Percentiles rank a stretch among this genome's conserved stretches.
These are phyloP conservation scores for Sesia apiformis DNA, from an alignment of 2,888 invertebrate species.

Conservation along the genomic window DNA sequence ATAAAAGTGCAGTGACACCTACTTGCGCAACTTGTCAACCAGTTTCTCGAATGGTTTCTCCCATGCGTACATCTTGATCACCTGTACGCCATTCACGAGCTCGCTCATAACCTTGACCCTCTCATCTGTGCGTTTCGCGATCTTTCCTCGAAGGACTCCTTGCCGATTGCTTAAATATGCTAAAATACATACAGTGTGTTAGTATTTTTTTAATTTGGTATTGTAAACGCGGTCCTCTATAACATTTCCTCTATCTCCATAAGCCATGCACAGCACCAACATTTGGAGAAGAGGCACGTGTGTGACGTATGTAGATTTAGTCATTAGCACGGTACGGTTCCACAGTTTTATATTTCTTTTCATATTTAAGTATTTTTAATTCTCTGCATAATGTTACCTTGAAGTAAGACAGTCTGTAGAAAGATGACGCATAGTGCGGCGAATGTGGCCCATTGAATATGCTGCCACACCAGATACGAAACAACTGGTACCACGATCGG, in stretches of 20 bases:
- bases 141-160: constrained; percentile 70
- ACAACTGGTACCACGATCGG: constrained; percentile 81
- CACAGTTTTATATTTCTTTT: too few species aligned
- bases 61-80: constrained; percentile 93
- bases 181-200: constrained; percentile 19
- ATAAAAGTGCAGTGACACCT: constrained; percentile 21
- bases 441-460: constrained; percentile 50
- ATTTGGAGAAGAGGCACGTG: background rate
- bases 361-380: too few species aligned
- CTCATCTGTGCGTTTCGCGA: constrained; percentile 81
- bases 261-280: background rate
- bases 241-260: too few species aligned
- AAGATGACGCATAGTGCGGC: constrained; percentile 63
- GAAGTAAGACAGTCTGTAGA: constrained; percentile 75
- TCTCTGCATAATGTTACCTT: constrained; percentile 31
- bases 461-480: constrained; percentile 61
- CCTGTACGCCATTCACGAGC: constrained; percentile 84
- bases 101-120: constrained; percentile 87
- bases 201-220: too few species aligned
- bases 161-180: constrained; percentile 62
- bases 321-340: too few species aligned
- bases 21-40: constrained; percentile 80
- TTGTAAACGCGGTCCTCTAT: too few species aligned
- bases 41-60: constrained; percentile 84
- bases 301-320: too few species aligned